Percentiles rank a stretch among this genome's conserved stretches.
These are phyloP conservation scores for Podargus strigoides DNA, from an alignment of 2,797 vertebrate species.

Conservation along the genomic window DNA sequence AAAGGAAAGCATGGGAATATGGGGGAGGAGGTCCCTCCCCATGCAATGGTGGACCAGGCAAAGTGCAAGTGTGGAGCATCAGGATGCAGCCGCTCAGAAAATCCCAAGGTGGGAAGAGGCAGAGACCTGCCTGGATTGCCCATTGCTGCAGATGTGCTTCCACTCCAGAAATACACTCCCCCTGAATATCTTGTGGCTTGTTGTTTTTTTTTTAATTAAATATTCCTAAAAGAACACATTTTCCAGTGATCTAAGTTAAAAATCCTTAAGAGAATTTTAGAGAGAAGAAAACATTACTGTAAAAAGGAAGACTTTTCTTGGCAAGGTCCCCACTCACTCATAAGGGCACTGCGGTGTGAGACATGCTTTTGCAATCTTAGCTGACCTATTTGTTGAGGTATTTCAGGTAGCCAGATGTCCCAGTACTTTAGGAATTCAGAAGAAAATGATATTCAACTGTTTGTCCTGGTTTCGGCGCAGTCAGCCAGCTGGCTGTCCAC, in stretches of 20 bases:
- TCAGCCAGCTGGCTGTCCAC: slow-evolving; percentile 47
- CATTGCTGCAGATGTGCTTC: background rate
- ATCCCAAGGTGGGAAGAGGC: rapidly evolving
- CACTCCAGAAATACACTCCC: background rate
- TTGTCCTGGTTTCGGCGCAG: background rate
- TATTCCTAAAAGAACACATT: background rate
- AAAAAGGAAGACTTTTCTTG: slow-evolving; percentile 14
- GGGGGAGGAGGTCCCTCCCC: background rate
- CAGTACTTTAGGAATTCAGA: slow-evolving; percentile 50
- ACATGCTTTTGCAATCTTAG: background rate
- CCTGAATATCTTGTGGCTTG: background rate
- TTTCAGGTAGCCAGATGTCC: slow-evolving; percentile 64
- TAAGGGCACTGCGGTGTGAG: background rate
- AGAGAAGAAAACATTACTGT: slow-evolving; percentile 24
- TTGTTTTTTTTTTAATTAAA: background rate
- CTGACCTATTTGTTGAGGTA: slow-evolving; percentile 55
- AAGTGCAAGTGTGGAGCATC: background rate
- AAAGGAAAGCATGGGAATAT: background rate
- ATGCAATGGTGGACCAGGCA: rapidly evolving
- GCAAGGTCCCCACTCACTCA: background rate
- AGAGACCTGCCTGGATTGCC: rapidly evolving
- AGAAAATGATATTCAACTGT: slow-evolving; percentile 56
- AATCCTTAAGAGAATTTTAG: slow-evolving; percentile 11
- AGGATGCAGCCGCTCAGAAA: background rate
- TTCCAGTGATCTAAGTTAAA: background rate